These are phyloP conservation scores for Drosophila melanosoma DNA, from an alignment of 2,888 invertebrate species.

Conservation along the genomic window DNA sequence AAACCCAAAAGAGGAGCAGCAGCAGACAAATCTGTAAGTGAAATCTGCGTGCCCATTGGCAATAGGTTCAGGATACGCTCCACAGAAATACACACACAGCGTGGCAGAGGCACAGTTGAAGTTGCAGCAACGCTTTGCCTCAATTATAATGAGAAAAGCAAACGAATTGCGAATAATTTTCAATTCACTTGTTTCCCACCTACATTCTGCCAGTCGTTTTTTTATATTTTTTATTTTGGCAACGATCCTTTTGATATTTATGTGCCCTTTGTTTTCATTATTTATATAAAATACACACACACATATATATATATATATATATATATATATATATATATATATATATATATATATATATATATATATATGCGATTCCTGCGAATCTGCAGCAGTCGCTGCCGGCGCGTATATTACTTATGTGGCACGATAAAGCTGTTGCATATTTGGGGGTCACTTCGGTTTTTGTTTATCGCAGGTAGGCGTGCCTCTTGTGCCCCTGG, in stretches of 20 bases:
- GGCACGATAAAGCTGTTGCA: constrained; percentile 70
- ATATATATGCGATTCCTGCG: constrained; percentile 4
- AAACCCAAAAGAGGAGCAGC: not conserved
- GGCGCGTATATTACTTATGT: constrained; percentile 15
- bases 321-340: not conserved
- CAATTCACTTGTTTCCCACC: constrained; percentile 82
- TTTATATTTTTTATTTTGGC: constrained; percentile 14
- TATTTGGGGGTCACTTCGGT: not conserved
- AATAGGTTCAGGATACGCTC: constrained; percentile 24
- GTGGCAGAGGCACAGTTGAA: constrained; percentile 26
- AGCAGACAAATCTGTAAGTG: constrained; percentile 59
- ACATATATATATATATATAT: constrained; percentile 5
- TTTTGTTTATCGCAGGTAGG: constrained; percentile 30
- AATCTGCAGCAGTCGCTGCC: constrained; percentile 12
- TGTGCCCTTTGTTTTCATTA: constrained; percentile 64
- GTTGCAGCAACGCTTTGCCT: constrained; percentile 52
- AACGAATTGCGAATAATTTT: constrained; percentile 83
- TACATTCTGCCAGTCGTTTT: constrained; percentile 59
- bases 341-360: not conserved
- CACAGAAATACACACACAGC: constrained; percentile 3
- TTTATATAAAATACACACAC: constrained; percentile 46
- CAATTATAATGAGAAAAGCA: constrained; percentile 83
- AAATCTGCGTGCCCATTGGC: constrained; percentile 62
- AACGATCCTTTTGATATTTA: constrained; percentile 70
- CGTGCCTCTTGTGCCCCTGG: constrained; percentile 50